These are phyloP conservation scores for Omphaloscelis lunosa DNA, from an alignment of 2,888 invertebrate genomes.

Conservation along the genomic window DNA sequence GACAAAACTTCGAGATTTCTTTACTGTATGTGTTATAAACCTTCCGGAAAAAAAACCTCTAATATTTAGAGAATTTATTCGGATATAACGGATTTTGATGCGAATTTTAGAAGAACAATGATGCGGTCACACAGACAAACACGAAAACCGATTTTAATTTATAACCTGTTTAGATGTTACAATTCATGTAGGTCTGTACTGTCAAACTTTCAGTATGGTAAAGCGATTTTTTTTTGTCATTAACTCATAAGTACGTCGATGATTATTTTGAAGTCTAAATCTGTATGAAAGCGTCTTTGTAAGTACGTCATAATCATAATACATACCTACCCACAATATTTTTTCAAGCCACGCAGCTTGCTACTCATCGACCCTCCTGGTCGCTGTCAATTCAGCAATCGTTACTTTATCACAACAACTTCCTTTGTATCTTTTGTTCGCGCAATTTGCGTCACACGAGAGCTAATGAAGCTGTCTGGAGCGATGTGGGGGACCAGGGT, in stretches of 20 bases:
- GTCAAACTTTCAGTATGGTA: neutral
- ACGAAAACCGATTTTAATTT: too few relatives aligned
- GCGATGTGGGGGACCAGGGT: constrained; percentile 61
- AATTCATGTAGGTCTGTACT: too few relatives aligned
- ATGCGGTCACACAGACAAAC: too few relatives aligned
- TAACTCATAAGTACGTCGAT: neutral
- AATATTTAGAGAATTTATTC: too few relatives aligned
- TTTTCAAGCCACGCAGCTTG: constrained; percentile 32
- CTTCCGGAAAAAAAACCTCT: too few relatives aligned
- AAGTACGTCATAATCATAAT: neutral
- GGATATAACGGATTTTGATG: too few relatives aligned
- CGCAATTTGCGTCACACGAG: constrained; percentile 71
- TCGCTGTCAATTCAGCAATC: constrained; percentile 82
- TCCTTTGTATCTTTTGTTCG: constrained; percentile 84
- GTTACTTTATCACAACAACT: constrained; percentile 82
- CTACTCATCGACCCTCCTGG: constrained; percentile 74
- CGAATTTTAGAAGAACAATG: too few relatives aligned
- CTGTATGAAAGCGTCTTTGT: neutral
- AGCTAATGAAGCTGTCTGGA: constrained; percentile 71
- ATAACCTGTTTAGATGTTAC: too few relatives aligned
- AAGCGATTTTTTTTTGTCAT: neutral
- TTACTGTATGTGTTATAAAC: too few relatives aligned
- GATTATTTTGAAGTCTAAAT: neutral
- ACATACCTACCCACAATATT: constrained; percentile 22
- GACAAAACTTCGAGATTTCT: too few relatives aligned